Percentiles rank a stretch among this genome's conserved stretches.
phyloP scores from a whole-genome alignment of 2,113 vertebrate species.

The Nerophis lumbriciformis region DNA sequence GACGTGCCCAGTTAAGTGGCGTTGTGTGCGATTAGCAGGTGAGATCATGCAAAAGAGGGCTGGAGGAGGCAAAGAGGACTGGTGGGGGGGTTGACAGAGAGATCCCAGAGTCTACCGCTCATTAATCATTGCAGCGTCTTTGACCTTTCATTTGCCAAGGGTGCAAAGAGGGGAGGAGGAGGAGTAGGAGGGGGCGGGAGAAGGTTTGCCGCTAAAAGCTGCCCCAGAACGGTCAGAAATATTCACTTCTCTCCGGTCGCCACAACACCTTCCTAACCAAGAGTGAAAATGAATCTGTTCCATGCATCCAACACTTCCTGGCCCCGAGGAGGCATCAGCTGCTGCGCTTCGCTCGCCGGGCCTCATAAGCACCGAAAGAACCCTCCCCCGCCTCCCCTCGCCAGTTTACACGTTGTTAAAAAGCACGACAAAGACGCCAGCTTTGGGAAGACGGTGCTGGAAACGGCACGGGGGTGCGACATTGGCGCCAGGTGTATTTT shows the following conservation, averaged over 20 bases:
- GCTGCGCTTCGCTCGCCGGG: conserved; percentile 53
- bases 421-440: conserved; percentile 69
- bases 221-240: conserved; percentile 39
- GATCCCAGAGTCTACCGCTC: conserved; percentile 76
- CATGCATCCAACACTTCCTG: conserved; percentile 54
- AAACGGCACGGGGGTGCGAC: conserved; percentile 58
- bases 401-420: conserved; percentile 72
- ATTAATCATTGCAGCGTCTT: conserved; percentile 81
- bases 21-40: conserved; percentile 70
- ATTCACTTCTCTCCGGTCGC: conserved; percentile 60
- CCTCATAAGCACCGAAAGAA: conserved; percentile 68
- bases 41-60: conserved; percentile 63
- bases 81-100: conserved; percentile 69
- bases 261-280: conserved; percentile 72
- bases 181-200: neutral
- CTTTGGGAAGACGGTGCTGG: conserved; percentile 52
- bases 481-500: conserved; percentile 55
- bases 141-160: conserved; percentile 84
- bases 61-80: conserved; percentile 17
- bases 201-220: conserved; percentile 36
- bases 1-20: conserved; percentile 58
- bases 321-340: conserved; percentile 70
- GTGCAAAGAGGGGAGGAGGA: conserved; percentile 66
- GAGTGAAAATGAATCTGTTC: conserved; percentile 78
- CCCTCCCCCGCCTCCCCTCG: conserved; percentile 26